Evolutionary conservation across 2,888 invertebrate species (phyloP).

Genomic region (Drosophila greeni): DNA sequence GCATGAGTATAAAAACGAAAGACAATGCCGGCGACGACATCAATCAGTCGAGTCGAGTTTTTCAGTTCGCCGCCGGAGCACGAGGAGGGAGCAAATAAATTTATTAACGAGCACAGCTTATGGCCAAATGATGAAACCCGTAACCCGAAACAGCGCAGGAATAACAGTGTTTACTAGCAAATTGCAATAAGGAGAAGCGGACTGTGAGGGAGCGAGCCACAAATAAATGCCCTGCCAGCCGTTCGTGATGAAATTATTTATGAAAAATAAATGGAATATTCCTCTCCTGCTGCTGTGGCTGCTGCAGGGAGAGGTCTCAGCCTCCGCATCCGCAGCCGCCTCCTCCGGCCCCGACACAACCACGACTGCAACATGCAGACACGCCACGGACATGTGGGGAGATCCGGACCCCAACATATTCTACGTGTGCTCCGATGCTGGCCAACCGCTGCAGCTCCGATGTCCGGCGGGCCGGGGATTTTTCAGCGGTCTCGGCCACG

Average conservation of each 20-base stretch:
- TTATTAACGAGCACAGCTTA: slow-evolving; percentile 41
- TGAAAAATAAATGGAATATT: slow-evolving; percentile 59
- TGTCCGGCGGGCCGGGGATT: slow-evolving; percentile 72
- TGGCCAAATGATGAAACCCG: slow-evolving; percentile 45
- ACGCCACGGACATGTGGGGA: slow-evolving; percentile 71
- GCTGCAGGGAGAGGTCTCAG: slow-evolving; percentile 20
- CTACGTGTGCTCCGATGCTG: slow-evolving; percentile 67
- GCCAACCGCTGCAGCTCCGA: slow-evolving; percentile 55
- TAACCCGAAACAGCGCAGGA: slow-evolving; percentile 43
- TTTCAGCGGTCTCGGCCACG: slow-evolving; percentile 68
- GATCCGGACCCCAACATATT: slow-evolving; percentile 72
- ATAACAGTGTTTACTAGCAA: slow-evolving; percentile 25
- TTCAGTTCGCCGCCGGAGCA: slow-evolving; percentile 29
- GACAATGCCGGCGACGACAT: slow-evolving; percentile 51
- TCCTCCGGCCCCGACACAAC: slow-evolving; percentile 44
- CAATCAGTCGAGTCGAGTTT: slow-evolving; percentile 70
- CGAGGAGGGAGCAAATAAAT: slow-evolving; percentile 29
- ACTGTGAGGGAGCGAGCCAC: slow-evolving; percentile 18
- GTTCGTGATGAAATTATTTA: slow-evolving; percentile 66
- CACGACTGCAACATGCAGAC: slow-evolving; percentile 64
- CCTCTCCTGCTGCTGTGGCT: slow-evolving; percentile 27
- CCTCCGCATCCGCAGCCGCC: slow-evolving; percentile 5
- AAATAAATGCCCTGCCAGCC: slow-evolving; percentile 42
- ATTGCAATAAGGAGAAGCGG: slow-evolving; percentile 36
- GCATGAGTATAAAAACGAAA: slow-evolving; percentile 64